Evolutionary conservation across 2,888 invertebrate species (phyloP), one percentile per base, ranked within the genome.

Genomic region (Sycophila texana): DNA sequence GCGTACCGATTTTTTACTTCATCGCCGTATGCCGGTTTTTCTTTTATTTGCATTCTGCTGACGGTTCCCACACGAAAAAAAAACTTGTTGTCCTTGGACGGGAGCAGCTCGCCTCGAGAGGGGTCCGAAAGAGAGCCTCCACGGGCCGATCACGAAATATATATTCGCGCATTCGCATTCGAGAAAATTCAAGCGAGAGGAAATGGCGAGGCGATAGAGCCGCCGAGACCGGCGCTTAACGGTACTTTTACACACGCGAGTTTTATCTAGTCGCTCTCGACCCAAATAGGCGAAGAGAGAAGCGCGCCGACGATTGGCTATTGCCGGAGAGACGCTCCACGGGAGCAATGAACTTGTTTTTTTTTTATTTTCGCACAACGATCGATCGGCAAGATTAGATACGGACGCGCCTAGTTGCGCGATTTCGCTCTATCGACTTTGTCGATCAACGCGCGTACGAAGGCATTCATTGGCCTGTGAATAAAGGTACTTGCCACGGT

Each of bases 51-150:
- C 39, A 39, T 12, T 30, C 47, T 49, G 49, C 58, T 53, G 66
- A 75, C 81, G 82, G 80, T 87, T 88, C 86, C 83, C 87, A 87
- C 87, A 87, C 85, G 84, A 81, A 26, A 26, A 26, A 26, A 26
- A 85, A 84, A 84, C 83, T 79, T 72, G 83, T 68, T 82, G 85
- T 84, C 86, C 87, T 86, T 87, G 86, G 82, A 82, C 81, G 80
- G 10, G 20, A 20, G 16, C 20, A 20, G 20, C 18, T 26, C 39
- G 55, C 18, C 68, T 30, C 18, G 39, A 39, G 39, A 39, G 39
- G 39, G 39, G 39, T 39, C 39, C 39, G 39, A 39, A 10, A 39
- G 39, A 39, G 39, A 39, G 39, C 39, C 39, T 39, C 39, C 26
- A 10, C 30, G 30, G 30, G 30, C 30, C 30, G 30, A 7, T 30